Conservation (phyloP, 2,888 invertebrate species). For the Melanostoma mellinum region DNA sequence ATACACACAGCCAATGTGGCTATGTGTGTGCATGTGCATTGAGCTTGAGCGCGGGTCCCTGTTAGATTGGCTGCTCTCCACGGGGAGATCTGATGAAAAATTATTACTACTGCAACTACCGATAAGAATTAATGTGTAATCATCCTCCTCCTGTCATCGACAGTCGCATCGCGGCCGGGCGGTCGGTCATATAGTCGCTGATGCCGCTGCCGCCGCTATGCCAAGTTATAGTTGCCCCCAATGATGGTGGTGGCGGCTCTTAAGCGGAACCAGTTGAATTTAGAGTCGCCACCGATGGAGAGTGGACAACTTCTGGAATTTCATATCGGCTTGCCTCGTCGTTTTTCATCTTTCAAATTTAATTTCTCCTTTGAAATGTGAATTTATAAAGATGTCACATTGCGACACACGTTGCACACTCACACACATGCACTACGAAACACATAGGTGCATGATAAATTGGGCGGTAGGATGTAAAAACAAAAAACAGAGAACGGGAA, state of each 20-base stretch:
- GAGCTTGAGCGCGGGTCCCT: not conserved
- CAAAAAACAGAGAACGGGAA: constrained; percentile 48
- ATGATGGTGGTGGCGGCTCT: constrained; percentile 12
- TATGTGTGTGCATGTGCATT: not conserved
- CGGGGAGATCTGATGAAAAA: constrained; percentile 69
- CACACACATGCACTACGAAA: not conserved
- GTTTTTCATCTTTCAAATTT: constrained; percentile 42
- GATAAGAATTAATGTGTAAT: constrained; percentile 73
- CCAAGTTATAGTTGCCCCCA: constrained; percentile 12
- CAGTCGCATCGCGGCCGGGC: constrained; percentile 43
- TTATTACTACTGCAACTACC: constrained; percentile 70
- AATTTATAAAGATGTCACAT: constrained; percentile 70
- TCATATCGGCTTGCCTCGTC: constrained; percentile 28
- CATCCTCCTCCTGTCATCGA: constrained; percentile 72
- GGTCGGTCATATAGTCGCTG: constrained; percentile 6
- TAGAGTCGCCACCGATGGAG: constrained; percentile 13
- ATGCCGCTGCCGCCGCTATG: constrained; percentile 3
- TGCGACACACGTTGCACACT: constrained; percentile 44
- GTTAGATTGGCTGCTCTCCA: constrained; percentile 23
- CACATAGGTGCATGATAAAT: constrained; percentile 56
- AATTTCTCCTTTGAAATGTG: constrained; percentile 55
- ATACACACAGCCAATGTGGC: not conserved
- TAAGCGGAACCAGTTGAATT: constrained; percentile 48
- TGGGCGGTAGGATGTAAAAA: constrained; percentile 54
- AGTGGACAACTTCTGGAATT: constrained; percentile 69